Evolutionary conservation across 2,113 vertebrate genomes (phyloP), one percentile per base, ranked within the genome.

Genomic region (Micromys minutus): DNA sequence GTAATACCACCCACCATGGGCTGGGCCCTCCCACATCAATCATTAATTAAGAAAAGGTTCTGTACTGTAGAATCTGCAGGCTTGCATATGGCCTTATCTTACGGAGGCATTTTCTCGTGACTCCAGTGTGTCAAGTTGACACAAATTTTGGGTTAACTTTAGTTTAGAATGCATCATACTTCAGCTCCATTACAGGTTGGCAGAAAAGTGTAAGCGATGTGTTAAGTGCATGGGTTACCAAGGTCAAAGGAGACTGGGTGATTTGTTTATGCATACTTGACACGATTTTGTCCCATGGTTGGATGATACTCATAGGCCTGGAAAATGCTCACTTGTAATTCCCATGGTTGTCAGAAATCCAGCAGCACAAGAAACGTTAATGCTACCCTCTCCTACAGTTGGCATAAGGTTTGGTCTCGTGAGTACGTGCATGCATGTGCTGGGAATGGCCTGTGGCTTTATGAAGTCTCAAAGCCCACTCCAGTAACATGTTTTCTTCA

Each of bases 181-280:
- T n/a, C 69, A 31, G 8, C 17, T 36, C 50, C 36, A 15, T 55
- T 3, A 47, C 2, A 22, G 1, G 1, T 11, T 42, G 50, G 15
- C 3, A 2, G 52, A 16, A 3, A 7, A 39, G 13, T 0, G 0
- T 45, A 2, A 39, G 57, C 16, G 47, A 21, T 21, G 9, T 3
- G 4, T 42, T 81, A 13, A 1, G 7, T 31, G 0, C 5, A 0
- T 31, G 1, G 6, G 22, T 17, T 47, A 8, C 31, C 67, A 91
- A 0, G 29, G 3, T 4, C 39, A 61, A 88, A 67, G 42, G 34
- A 47, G 52, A 55, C 22, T 21, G 21, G 7, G 3, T 22, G 50
- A 34, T 15, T 24, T 24, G 5, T 71, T 57, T 50, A 17, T 29
- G 3, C 24, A 19, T 42, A n/a, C 29, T 57, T 1, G 3, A 0